phyloP scores from a whole-genome alignment of 2,888 invertebrate species.

The Spisula solida region DNA sequence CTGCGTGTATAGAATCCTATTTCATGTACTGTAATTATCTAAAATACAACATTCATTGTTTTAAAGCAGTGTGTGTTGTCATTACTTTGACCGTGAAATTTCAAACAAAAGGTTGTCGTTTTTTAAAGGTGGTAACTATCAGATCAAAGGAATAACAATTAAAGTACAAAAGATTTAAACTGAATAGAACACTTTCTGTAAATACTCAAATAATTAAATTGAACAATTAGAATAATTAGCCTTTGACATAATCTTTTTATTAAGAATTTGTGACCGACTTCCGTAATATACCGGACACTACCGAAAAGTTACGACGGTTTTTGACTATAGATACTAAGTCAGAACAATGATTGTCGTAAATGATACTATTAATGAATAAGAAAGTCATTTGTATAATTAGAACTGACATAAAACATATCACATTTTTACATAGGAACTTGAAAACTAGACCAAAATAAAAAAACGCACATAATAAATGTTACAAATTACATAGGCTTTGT shows the following conservation, averaged over 20 bases:
- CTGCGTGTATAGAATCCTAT: not conserved
- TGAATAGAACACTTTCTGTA: not conserved
- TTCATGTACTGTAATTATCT: not conserved
- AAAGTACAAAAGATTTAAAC: not conserved
- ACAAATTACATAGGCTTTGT: too few species aligned
- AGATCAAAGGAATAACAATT: not conserved
- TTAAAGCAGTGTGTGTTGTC: not conserved
- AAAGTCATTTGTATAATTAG: too few species aligned
- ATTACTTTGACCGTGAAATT: constrained; percentile 9
- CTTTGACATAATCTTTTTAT: not conserved
- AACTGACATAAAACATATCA: too few species aligned
- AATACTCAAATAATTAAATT: not conserved
- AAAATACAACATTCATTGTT: not conserved
- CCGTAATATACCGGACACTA: not conserved
- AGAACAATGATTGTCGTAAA: too few species aligned
- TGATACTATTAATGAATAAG: too few species aligned
- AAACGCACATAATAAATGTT: too few species aligned
- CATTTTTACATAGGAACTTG: too few species aligned
- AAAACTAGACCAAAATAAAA: too few species aligned
- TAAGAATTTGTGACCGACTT: not conserved
- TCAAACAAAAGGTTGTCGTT: not conserved
- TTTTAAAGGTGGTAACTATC: not conserved
- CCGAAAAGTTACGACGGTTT: not conserved
- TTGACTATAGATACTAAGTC: too few species aligned
- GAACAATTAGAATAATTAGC: not conserved